Conservation (phyloP, 2,113 vertebrate genomes). For the Andinoacara biseriatus region DNA sequence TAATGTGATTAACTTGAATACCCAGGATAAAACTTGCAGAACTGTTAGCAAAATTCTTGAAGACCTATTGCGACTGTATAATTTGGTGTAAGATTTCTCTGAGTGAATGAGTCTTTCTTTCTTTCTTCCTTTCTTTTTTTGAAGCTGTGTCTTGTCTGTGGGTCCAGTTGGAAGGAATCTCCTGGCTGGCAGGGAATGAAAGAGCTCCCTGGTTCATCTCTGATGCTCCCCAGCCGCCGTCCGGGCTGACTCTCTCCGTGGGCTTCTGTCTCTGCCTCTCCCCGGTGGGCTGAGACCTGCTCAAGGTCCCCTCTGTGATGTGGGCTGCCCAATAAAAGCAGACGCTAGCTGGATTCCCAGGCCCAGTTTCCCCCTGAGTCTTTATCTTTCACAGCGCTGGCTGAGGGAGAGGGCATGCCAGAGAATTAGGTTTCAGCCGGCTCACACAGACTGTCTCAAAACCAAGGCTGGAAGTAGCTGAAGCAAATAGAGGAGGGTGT, state of each 20-base stretch:
- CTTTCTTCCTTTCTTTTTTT: not conserved
- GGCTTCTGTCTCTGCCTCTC: constrained; percentile 63
- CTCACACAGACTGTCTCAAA: constrained; percentile 45
- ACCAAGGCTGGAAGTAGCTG: constrained; percentile 14
- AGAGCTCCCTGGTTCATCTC: constrained; percentile 62
- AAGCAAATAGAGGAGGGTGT: constrained; percentile 7
- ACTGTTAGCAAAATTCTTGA: not conserved
- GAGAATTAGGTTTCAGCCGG: constrained; percentile 53
- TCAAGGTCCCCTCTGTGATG: constrained; percentile 73
- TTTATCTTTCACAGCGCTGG: constrained; percentile 68
- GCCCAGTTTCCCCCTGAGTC: constrained; percentile 57
- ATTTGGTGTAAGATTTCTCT: constrained; percentile 30
- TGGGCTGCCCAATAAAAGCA: constrained; percentile 61
- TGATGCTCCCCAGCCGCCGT: constrained; percentile 52
- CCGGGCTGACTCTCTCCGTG: constrained; percentile 51
- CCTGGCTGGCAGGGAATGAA: constrained; percentile 73
- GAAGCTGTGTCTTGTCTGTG: constrained; percentile 47
- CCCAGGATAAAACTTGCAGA: not conserved
- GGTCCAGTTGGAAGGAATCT: constrained; percentile 69
- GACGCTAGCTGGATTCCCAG: constrained; percentile 57
- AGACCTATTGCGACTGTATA: constrained; percentile 8
- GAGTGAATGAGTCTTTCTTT: constrained; percentile 15
- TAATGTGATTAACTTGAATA: not conserved
- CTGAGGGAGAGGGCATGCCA: constrained; percentile 45
- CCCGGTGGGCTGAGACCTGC: constrained; percentile 67